Conservation (phyloP, 2,113 vertebrate species). For the Dicaeum eximium region DNA sequence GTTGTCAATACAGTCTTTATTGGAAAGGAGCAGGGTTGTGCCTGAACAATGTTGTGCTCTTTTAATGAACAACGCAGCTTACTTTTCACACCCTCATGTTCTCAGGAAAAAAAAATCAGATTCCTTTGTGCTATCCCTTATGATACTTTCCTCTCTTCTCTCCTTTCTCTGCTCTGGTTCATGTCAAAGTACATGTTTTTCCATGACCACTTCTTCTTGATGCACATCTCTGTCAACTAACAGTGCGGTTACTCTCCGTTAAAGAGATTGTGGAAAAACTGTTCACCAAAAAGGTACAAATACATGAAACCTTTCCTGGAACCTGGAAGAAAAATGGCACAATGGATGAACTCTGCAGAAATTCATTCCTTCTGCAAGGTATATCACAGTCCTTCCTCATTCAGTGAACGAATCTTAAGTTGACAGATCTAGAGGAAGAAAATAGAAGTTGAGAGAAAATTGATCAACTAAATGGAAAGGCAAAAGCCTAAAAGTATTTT, state of each 20-base stretch:
- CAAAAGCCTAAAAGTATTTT: not conserved
- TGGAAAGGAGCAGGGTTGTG: not conserved
- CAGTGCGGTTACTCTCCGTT: not conserved
- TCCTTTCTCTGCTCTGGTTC: not conserved
- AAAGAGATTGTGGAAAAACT: not conserved
- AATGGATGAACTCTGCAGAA: not conserved
- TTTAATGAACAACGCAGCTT: not conserved
- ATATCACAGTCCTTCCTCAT: not conserved
- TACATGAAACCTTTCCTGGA: not conserved
- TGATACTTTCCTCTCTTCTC: not conserved
- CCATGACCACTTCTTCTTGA: not conserved
- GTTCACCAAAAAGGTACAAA: not conserved
- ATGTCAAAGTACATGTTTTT: not conserved
- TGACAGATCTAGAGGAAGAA: not conserved
- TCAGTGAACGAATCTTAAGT: not conserved
- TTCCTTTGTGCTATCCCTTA: not conserved
- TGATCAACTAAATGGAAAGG: not conserved
- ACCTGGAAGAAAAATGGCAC: not conserved
- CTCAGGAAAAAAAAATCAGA: not conserved
- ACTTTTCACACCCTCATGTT: not conserved
- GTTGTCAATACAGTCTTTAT: not conserved
- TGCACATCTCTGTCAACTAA: not conserved
- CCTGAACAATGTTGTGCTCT: not conserved
- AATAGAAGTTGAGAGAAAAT: not conserved
- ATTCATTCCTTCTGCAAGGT: not conserved